Percentiles rank a stretch among this genome's conserved stretches.
These are phyloP conservation scores for Oplegnathus fasciatus DNA, from an alignment of 2,113 vertebrate species.

Conservation along the genomic window DNA sequence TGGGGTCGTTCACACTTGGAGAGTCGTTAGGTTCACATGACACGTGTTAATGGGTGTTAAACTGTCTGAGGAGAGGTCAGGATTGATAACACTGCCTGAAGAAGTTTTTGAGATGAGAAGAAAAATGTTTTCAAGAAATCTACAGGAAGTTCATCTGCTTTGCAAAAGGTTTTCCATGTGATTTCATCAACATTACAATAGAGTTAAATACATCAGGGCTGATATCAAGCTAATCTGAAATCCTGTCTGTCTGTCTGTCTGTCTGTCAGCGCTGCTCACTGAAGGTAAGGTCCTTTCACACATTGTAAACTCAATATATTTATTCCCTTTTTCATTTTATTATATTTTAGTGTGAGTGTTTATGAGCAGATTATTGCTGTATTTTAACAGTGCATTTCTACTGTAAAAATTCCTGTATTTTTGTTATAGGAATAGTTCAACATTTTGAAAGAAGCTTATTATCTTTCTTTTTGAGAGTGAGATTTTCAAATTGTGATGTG, in stretches of 20 bases:
- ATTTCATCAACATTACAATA: no score
- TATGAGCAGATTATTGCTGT: not conserved
- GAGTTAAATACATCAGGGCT: no score
- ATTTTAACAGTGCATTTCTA: no score
- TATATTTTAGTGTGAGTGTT: not conserved
- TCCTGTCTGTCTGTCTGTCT: conserved; percentile 6
- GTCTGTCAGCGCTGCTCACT: conserved; percentile 81
- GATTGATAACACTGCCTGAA: no score
- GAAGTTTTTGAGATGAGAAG: no score
- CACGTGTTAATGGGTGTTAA: no score
- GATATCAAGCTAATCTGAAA: not conserved
- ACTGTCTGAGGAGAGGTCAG: no score
- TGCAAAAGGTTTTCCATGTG: no score
- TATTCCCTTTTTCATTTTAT: not conserved
- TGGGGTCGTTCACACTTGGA: no score
- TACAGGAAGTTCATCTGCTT: no score
- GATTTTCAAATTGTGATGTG: not conserved
- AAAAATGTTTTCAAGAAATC: not conserved
- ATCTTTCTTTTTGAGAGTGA: not conserved
- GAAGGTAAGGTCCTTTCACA: conserved; percentile 73
- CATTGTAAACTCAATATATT: not conserved
- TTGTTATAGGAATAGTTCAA: not conserved
- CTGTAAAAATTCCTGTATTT: no score
- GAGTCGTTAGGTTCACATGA: no score
- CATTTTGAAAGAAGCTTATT: not conserved